Evolutionary conservation across 2,113 vertebrate genomes (phyloP).

Genomic region (Cepphus grylle): DNA sequence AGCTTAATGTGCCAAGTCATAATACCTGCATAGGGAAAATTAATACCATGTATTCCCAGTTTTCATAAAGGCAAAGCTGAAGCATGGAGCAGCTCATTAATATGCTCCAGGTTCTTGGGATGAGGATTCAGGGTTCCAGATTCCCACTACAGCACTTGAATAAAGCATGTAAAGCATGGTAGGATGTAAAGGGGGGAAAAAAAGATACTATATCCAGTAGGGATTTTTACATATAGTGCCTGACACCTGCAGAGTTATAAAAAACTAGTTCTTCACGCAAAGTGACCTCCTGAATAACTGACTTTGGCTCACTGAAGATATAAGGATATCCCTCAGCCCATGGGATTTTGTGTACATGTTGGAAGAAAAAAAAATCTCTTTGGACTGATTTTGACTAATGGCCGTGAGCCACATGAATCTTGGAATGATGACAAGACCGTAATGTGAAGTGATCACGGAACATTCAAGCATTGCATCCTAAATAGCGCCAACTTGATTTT

Average conservation of each 20-base stretch:
- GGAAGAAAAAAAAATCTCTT: not conserved
- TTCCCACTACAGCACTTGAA: not conserved
- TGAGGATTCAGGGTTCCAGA: not conserved
- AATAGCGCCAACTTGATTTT: not conserved
- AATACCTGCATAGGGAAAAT: not conserved
- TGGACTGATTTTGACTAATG: not conserved
- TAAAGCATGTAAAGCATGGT: not conserved
- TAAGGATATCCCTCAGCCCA: not conserved
- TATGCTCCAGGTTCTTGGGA: not conserved
- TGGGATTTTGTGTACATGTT: not conserved
- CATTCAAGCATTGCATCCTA: not conserved
- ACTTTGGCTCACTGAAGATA: not conserved
- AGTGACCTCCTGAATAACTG: not conserved
- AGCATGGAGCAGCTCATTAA: not conserved
- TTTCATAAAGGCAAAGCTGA: not conserved
- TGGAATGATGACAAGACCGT: not conserved
- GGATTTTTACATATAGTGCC: not conserved
- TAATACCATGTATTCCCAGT: not conserved
- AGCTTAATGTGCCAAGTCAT: not conserved
- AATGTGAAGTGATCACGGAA: not conserved
- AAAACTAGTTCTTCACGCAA: not conserved
- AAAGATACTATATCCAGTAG: rapidly evolving
- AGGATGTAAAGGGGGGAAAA: not conserved
- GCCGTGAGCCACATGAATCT: not conserved
- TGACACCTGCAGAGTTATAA: not conserved